Conservation (phyloP, 2,797 vertebrate species). For the Numenius phaeopus region DNA sequence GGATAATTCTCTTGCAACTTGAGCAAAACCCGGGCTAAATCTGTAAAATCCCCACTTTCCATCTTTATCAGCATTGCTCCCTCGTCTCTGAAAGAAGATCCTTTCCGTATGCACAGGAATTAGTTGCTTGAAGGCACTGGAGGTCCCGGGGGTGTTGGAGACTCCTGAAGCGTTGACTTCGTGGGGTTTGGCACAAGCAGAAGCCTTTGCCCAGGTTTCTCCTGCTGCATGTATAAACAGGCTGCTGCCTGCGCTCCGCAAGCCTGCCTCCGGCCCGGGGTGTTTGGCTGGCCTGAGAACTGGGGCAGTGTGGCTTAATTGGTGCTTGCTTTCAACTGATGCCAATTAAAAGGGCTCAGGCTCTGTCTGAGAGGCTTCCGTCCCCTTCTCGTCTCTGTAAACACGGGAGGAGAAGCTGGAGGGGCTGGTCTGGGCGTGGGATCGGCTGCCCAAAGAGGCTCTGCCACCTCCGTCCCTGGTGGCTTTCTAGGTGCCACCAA, state of each 20-base stretch:
- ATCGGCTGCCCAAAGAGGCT: background rate
- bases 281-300: slow-evolving; percentile 20
- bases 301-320: slow-evolving; percentile 51
- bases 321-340: background rate
- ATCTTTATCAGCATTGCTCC: accelerated
- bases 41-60: background rate
- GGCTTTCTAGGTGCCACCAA: background rate
- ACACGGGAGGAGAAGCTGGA: background rate
- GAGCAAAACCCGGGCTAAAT: background rate
- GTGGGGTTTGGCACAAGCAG: background rate
- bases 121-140: background rate
- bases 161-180: background rate
- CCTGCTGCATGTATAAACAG: background rate
- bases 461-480: background rate
- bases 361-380: slow-evolving; percentile 28
- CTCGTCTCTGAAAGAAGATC: background rate
- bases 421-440: background rate
- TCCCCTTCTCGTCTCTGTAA: background rate
- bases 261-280: background rate
- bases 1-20: background rate
- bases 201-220: background rate
- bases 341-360: slow-evolving; percentile 59
- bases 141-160: background rate
- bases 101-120: accelerated
- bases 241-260: accelerated